phyloP scores from a whole-genome alignment of 2,113 vertebrate species.

The Gallinago paraguaiae region DNA sequence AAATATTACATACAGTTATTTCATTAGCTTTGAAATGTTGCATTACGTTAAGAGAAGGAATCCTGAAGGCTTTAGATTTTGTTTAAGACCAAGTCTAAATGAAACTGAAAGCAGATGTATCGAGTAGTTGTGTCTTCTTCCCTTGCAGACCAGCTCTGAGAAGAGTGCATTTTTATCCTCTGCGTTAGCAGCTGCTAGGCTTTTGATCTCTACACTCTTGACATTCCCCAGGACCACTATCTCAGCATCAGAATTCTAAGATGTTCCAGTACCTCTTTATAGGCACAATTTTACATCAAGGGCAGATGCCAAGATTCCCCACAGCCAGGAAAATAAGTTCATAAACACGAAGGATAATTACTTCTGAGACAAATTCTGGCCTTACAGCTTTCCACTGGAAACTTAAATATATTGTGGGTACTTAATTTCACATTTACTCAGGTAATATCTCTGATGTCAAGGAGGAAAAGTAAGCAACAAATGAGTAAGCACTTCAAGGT shows the following conservation, averaged over 20 bases:
- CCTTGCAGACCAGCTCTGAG: not conserved
- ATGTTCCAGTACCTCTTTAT: not conserved
- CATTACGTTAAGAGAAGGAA: not conserved
- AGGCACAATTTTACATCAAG: not conserved
- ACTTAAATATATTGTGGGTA: no score
- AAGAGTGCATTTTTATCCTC: fast-evolving
- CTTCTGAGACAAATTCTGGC: no score
- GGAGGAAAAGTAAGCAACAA: no score
- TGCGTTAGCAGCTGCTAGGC: not conserved
- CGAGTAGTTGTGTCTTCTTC: not conserved
- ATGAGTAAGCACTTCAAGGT: no score
- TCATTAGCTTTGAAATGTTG: not conserved
- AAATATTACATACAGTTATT: not conserved
- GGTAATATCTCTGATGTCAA: no score
- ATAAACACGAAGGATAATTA: no score
- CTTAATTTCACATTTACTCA: no score
- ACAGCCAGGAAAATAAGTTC: no score
- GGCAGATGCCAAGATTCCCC: no score
- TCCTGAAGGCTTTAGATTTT: not conserved
- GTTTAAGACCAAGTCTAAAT: not conserved
- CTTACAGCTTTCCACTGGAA: no score
- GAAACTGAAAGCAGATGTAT: not conserved
- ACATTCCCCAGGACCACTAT: not conserved
- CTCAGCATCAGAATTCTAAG: not conserved
- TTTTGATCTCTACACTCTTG: not conserved